Conservation (phyloP, 1,140 invertebrate genomes). For the Gonatopus flavifemur region DNA sequence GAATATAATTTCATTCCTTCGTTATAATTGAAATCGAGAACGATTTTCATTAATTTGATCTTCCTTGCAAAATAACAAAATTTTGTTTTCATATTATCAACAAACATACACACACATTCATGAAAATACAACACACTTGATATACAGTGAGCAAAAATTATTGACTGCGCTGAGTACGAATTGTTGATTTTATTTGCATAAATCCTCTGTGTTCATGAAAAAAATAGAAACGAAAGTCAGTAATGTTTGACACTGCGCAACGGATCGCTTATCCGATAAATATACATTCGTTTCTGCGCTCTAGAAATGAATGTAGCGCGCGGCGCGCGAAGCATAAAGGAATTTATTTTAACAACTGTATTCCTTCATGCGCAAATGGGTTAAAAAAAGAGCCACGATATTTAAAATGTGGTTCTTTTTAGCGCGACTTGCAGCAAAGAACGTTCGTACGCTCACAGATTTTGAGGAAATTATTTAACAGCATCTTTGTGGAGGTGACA, state of each 20-base stretch:
- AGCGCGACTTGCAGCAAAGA: background rate
- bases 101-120: background rate
- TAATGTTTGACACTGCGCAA: constrained; percentile 19
- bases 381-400: constrained; percentile 1
- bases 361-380: no score
- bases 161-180: no score
- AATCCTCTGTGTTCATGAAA: background rate
- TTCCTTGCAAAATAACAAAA: constrained; percentile 31
- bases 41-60: background rate
- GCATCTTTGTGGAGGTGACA: constrained; percentile 33
- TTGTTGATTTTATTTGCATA: constrained; percentile 7
- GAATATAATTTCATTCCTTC: no score
- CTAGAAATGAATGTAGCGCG: constrained; percentile 36
- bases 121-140: background rate
- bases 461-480: constrained; percentile 34
- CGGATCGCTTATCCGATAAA: constrained; percentile 16
- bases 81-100: constrained; percentile 7
- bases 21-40: no score
- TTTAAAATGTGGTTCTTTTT: constrained; percentile 3
- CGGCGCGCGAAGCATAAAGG: constrained; percentile 12
- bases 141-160: constrained; percentile 26
- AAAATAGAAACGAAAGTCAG: constrained; percentile 9
- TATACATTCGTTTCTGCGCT: constrained; percentile 46
- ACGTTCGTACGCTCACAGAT: constrained; percentile 3
- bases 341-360: constrained; percentile 14